phyloP scores from a whole-genome alignment of 2,113 vertebrate species.

The Odocoileus virginianus region DNA sequence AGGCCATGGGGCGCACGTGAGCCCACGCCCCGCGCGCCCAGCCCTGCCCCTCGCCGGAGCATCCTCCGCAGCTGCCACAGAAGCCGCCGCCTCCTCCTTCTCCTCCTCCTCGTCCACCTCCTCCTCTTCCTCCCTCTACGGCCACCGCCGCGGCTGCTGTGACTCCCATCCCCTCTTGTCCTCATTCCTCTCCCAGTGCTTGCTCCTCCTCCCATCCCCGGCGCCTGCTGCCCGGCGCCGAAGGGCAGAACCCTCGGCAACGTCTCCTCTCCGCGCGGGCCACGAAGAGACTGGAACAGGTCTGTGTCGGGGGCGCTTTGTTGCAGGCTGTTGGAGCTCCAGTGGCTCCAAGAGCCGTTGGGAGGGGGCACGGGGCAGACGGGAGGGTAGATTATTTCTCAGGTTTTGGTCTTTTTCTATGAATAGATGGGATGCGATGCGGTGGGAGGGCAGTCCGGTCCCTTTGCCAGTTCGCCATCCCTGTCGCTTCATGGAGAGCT shows the following conservation, averaged over 20 bases:
- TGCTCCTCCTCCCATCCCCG: slow-evolving; percentile 43
- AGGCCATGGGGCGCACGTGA: slow-evolving; percentile 69
- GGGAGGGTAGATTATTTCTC: not conserved
- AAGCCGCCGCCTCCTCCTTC: slow-evolving; percentile 31
- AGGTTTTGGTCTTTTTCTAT: not conserved
- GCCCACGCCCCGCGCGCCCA: slow-evolving; percentile 17
- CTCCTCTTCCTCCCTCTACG: not conserved
- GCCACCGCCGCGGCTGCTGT: not conserved
- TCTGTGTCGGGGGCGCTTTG: slow-evolving; percentile 70
- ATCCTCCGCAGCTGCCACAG: slow-evolving; percentile 60
- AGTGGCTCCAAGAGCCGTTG: not conserved
- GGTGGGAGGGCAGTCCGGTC: not conserved
- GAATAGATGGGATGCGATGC: not conserved
- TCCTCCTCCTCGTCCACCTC: slow-evolving; percentile 5
- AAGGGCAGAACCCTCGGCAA: slow-evolving; percentile 55
- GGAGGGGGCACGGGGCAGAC: not conserved
- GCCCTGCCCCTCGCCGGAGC: slow-evolving; percentile 46
- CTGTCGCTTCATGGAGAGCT: not conserved
- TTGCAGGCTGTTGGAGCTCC: slow-evolving; percentile 28
- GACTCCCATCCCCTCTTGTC: slow-evolving; percentile 31
- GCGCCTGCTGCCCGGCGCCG: slow-evolving; percentile 51
- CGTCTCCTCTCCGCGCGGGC: not conserved
- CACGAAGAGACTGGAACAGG: slow-evolving; percentile 71
- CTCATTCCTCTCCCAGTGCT: slow-evolving; percentile 44
- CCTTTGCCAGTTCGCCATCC: not conserved